Evolutionary conservation across 2,888 invertebrate genomes (phyloP).

Genomic region (Campoletis raptor): DNA sequence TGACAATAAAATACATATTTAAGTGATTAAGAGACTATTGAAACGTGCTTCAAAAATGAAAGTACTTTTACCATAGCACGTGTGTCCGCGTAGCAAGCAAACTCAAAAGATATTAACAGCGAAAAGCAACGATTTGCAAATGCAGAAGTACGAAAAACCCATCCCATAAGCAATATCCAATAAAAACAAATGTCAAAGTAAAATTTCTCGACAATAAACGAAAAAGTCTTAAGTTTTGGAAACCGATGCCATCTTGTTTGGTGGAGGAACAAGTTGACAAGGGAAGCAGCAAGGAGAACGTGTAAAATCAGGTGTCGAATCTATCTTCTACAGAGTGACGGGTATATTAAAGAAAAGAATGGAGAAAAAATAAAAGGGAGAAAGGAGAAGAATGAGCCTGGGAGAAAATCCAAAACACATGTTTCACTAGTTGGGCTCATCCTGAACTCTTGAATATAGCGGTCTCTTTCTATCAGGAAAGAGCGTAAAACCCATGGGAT

Average conservation of each 20-base stretch:
- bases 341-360: constrained; percentile 21
- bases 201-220: not conserved
- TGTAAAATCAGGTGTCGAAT: constrained; percentile 69
- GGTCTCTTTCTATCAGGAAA: constrained; percentile 28
- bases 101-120: constrained; percentile 53
- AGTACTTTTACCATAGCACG: not conserved
- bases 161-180: not conserved
- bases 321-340: constrained; percentile 22
- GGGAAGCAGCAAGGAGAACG: constrained; percentile 34
- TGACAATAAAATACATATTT: constrained; percentile 51
- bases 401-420: constrained; percentile 74
- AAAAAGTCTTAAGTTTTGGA: not conserved
- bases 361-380: not conserved
- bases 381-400: constrained; percentile 1
- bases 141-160: not conserved
- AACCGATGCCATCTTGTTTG: constrained; percentile 4
- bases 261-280: not conserved
- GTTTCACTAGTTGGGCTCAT: constrained; percentile 58
- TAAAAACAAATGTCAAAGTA: not conserved
- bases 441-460: constrained; percentile 32
- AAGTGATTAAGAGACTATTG: constrained; percentile 43
- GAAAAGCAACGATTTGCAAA: constrained; percentile 9
- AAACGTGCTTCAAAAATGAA: not conserved
- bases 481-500: constrained; percentile 69
- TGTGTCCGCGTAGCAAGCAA: constrained; percentile 38